phyloP scores from a whole-genome alignment of 2,113 vertebrate species.

The Crotophaga sulcirostris region DNA sequence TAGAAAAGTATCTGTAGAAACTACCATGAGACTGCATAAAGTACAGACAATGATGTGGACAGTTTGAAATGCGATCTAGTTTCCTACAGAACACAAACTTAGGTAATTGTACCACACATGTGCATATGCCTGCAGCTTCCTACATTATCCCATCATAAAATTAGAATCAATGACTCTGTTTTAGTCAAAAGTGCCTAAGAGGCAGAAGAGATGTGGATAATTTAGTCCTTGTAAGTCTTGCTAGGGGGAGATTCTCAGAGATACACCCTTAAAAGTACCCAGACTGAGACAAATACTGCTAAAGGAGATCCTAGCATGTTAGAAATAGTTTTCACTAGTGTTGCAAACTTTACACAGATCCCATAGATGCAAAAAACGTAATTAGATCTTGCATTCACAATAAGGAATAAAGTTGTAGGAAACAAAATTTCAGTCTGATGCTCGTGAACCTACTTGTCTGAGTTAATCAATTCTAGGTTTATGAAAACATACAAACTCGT shows the following conservation, averaged over 20 bases:
- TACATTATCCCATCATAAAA: background rate
- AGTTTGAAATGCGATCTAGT: background rate
- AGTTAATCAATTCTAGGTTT: background rate
- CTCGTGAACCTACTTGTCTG: background rate
- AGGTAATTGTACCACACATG: rapidly evolving
- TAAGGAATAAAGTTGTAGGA: background rate
- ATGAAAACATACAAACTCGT: background rate
- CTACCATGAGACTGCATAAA: background rate
- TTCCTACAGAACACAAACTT: background rate
- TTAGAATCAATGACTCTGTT: background rate
- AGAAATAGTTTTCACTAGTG: background rate
- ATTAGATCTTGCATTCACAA: background rate
- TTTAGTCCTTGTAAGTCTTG: background rate
- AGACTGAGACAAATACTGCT: background rate
- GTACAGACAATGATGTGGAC: background rate
- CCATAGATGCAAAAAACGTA: background rate
- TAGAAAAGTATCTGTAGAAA: background rate
- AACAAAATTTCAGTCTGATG: background rate
- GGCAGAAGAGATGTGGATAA: background rate
- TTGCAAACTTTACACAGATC: background rate
- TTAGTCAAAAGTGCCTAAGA: background rate
- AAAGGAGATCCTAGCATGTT: background rate
- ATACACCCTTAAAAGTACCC: background rate
- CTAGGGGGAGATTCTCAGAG: background rate
- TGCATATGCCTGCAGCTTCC: background rate